A percentile compares a stretch with the other conserved stretches of the same genome.
phyloP scores from a whole-genome alignment of 2,888 invertebrate genomes.

The Gerris lacustris region DNA sequence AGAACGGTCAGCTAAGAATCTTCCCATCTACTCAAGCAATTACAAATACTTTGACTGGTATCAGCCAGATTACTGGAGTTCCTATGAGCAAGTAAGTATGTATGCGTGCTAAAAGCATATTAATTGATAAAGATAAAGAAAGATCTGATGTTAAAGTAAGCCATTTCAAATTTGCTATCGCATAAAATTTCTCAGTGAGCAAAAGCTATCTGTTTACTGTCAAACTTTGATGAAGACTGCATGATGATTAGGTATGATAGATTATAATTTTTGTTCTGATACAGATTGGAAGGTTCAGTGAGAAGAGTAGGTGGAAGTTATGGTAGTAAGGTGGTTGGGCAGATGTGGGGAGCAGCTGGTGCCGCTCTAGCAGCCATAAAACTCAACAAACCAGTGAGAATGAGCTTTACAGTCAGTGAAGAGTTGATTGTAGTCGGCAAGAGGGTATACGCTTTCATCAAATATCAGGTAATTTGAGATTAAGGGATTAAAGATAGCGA shows the following conservation, averaged over 20 bases:
- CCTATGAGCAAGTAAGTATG: neutral
- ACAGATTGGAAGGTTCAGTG: conserved; percentile 41
- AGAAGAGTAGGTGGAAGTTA: conserved; percentile 69
- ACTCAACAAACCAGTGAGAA: conserved; percentile 53
- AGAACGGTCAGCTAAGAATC: neutral
- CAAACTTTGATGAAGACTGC: too few species aligned
- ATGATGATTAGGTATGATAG: too few species aligned
- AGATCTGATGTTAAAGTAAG: too few species aligned
- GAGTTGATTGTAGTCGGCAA: conserved; percentile 61
- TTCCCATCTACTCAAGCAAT: neutral
- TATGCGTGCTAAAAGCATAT: neutral
- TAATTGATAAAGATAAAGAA: too few species aligned
- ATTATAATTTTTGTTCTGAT: neutral
- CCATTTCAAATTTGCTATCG: too few species aligned
- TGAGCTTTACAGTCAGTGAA: conserved; percentile 55
- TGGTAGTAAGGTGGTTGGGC: conserved; percentile 61
- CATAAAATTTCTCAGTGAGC: too few species aligned
- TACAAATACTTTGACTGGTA: neutral
- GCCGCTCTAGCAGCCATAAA: conserved; percentile 57
- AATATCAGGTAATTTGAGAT: conserved; percentile 46
- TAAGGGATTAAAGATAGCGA: conserved; percentile 45
- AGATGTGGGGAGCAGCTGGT: conserved; percentile 47
- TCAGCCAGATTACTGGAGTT: neutral
- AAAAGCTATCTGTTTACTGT: too few species aligned
- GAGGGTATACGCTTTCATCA: conserved; percentile 52